Conservation (phyloP, 2,113 vertebrate genomes). For the Dipodomys ordii region DNA sequence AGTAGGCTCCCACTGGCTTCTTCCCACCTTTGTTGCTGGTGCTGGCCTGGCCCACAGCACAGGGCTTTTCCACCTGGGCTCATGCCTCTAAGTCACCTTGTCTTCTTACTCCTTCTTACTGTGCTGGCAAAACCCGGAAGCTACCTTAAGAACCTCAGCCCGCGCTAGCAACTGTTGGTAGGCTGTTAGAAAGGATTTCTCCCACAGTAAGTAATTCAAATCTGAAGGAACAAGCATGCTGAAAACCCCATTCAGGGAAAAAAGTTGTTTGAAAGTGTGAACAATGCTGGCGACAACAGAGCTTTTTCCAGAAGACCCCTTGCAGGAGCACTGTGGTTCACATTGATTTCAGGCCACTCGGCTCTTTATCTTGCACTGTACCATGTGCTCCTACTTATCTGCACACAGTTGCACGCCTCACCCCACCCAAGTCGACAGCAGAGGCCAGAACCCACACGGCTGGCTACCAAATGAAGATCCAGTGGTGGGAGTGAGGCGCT, state of each 20-base stretch:
- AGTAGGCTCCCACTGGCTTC: background rate
- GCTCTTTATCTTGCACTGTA: background rate
- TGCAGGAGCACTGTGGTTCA: background rate
- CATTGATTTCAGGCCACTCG: background rate
- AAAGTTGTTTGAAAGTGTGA: constrained; percentile 53
- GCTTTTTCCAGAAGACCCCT: constrained; percentile 24
- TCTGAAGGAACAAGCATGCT: constrained; percentile 39
- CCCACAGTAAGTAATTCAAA: background rate
- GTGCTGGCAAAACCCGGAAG: background rate
- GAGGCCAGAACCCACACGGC: background rate
- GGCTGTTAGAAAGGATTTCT: background rate
- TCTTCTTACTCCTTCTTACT: constrained; percentile 2
- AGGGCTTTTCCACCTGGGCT: background rate
- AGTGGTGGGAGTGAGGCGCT: background rate
- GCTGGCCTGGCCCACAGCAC: too few species aligned
- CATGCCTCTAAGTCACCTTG: constrained; percentile 2
- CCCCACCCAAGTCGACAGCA: background rate
- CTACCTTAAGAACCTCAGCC: background rate
- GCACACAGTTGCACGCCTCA: background rate
- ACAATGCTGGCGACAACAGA: background rate
- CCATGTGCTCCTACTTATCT: constrained; percentile 45
- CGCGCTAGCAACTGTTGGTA: background rate
- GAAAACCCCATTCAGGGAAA: background rate
- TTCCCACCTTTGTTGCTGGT: background rate
- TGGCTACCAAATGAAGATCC: constrained; percentile 22